A percentile compares a stretch with the other conserved stretches of the same genome.
These are phyloP conservation scores for Myocastor coypus DNA, from an alignment of 2,113 vertebrate genomes.

Conservation along the genomic window DNA sequence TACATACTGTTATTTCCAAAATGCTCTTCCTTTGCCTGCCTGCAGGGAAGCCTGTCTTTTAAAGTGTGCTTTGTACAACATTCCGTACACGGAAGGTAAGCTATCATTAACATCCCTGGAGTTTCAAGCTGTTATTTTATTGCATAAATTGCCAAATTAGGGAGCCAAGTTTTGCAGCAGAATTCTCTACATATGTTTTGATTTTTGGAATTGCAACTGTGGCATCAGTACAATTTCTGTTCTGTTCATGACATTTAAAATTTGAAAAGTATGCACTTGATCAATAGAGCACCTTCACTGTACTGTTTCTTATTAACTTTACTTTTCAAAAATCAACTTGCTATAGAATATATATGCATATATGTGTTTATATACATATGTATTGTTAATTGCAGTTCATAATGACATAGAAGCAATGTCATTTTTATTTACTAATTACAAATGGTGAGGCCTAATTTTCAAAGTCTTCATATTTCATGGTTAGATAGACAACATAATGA, in stretches of 20 bases:
- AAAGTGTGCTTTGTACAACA: slow-evolving; percentile 96
- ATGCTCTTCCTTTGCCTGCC: slow-evolving; percentile 93
- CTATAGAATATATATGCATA: slow-evolving; percentile 90
- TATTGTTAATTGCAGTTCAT: slow-evolving; percentile 90
- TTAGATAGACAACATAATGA: slow-evolving; percentile 85
- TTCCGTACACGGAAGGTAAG: slow-evolving; percentile 98
- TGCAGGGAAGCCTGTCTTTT: slow-evolving; percentile 94
- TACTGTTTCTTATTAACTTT: slow-evolving; percentile 92
- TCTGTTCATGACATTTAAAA: slow-evolving; percentile 87
- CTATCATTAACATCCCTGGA: slow-evolving; percentile 92
- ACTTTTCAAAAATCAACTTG: slow-evolving; percentile 88
- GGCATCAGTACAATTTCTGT: slow-evolving; percentile 88
- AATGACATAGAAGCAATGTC: slow-evolving; percentile 85
- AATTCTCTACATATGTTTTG: slow-evolving; percentile 90
- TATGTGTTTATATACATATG: no score
- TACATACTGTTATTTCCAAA: slow-evolving; percentile 33
- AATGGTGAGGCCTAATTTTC: slow-evolving; percentile 85
- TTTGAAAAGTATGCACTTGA: slow-evolving; percentile 86
- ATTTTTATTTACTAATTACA: slow-evolving; percentile 89
- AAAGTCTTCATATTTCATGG: slow-evolving; percentile 88
- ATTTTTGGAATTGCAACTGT: slow-evolving; percentile 88
- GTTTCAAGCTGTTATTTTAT: slow-evolving; percentile 89
- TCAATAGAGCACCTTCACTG: slow-evolving; percentile 94
- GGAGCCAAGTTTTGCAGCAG: slow-evolving; percentile 88
- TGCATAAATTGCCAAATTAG: slow-evolving; percentile 87